Evolutionary conservation across 92 coral and sea anemone genomes (phyloP), one percentile per base, ranked within the genome.

Genomic region (Ricordea florida): DNA sequence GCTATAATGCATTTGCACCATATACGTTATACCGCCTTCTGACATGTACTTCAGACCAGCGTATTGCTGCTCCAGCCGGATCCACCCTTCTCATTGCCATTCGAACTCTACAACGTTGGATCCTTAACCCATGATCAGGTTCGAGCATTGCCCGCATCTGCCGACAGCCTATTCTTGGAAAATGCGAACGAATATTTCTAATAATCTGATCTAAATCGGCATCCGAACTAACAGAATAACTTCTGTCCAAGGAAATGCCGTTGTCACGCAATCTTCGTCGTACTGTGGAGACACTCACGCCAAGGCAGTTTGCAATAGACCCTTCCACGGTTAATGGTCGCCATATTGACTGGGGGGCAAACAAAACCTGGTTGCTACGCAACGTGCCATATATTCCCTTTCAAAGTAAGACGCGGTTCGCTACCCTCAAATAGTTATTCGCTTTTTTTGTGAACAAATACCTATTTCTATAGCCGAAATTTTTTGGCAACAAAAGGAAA

Each of bases 1-100:
- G 81, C 70, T 72, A 59, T 6, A 59, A 21, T 17, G 47, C 66
- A 37, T 59, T 59, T 7, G 66, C 66, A 15, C 66, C 66, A 21
- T 59, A 59, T 31, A 59, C 47, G 5, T 23, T 59, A 31, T 59
- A 59, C 32, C 59, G 59, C 27, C 59, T 21, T 37, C 44, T 37
- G 9, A 51, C 59, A 13, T 51, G 5, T 20, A 51, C 59, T 55
- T 55, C 62, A 9, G 62, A 55, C 62, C 62, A 55, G 32, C 62
- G 4, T 55, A 55, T 55, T 1, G 3, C 59, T 51, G 59, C n/a
- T 2, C 23, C 25, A 20, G 23, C 21, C 59, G 23, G n/a, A 13
- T 20, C 62, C 1, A 21, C 62, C 18, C 33, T 28, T 28, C 4
- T n/a, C 25, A 3, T 28, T 25, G 18, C 64, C 64, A 57, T 31